phyloP scores from a whole-genome alignment of 2,113 vertebrate species.

The Python bivittatus region DNA sequence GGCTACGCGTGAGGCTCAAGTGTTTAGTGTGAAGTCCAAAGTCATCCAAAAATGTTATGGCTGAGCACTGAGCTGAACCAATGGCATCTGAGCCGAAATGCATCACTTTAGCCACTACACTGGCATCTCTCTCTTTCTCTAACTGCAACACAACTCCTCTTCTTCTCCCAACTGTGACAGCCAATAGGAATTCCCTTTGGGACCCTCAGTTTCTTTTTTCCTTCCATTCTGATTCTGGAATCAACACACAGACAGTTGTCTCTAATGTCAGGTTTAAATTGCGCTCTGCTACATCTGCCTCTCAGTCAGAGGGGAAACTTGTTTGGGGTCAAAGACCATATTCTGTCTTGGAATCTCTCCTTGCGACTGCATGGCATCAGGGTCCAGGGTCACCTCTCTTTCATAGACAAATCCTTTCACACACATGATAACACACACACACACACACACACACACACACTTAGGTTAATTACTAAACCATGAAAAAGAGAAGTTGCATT shows the following conservation, averaged over 20 bases:
- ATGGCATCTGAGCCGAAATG: not conserved
- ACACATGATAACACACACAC: no score
- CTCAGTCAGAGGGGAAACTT: no score
- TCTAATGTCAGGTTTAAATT: not conserved
- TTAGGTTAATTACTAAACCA: no score
- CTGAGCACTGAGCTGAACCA: not conserved
- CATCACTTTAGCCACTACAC: not conserved
- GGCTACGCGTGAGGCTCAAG: not conserved
- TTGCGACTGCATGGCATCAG: no score
- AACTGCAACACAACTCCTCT: no score
- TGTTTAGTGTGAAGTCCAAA: no score
- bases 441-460: no score
- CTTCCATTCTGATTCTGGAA: not conserved
- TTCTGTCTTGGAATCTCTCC: no score
- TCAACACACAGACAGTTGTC: not conserved
- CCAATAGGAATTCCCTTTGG: not conserved
- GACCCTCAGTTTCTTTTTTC: not conserved
- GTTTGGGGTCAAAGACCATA: no score
- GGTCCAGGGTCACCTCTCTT: no score
- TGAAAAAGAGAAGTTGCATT: no score
- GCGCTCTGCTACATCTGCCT: not conserved
- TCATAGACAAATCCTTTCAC: no score
- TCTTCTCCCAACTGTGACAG: not conserved
- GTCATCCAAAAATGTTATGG: not conserved
- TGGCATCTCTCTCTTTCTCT: not conserved